These are phyloP conservation scores for Drosophila sproati DNA, from an alignment of 1,140 invertebrate genomes.

Conservation along the genomic window DNA sequence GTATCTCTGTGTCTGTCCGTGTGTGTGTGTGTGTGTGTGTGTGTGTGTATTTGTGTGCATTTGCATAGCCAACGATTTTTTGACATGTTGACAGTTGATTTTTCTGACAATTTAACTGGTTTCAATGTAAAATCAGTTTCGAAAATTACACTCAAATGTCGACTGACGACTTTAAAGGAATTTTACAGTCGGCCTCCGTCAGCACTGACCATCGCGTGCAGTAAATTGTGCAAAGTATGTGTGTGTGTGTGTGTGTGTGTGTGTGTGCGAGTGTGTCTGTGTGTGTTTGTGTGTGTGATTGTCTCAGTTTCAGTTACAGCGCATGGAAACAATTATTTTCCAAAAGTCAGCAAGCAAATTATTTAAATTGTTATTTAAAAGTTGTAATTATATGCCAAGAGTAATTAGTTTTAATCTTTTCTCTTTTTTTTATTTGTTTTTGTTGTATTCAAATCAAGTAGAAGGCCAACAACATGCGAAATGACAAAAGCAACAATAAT, in stretches of 20 bases:
- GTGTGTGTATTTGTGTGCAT: conserved; percentile 46
- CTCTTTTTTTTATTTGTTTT: conserved; percentile 18
- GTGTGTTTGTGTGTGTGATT: conserved; percentile 9
- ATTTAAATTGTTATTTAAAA: conserved; percentile 79
- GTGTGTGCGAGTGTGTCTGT: conserved; percentile 9
- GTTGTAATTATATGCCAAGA: conserved; percentile 66
- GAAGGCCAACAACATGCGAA: conserved; percentile 15
- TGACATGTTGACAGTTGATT: conserved; percentile 85
- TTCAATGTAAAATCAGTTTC: conserved; percentile 84
- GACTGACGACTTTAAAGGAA: conserved; percentile 79
- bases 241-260: conserved; percentile 11
- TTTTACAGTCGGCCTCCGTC: conserved; percentile 59
- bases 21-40: background rate
- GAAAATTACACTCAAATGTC: conserved; percentile 79
- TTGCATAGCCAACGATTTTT: conserved; percentile 84
- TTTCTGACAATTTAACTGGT: conserved; percentile 85
- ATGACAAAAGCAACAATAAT: conserved; percentile 21
- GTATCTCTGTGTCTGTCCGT: background rate
- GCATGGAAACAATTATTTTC: conserved; percentile 63
- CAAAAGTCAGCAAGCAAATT: conserved; percentile 73
- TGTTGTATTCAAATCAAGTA: conserved; percentile 6
- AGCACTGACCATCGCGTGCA: conserved; percentile 76
- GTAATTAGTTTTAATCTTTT: conserved; percentile 65
- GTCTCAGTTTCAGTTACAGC: conserved; percentile 31
- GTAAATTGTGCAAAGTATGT: conserved; percentile 68